Evolutionary conservation across 2,113 vertebrate genomes (phyloP), one percentile per base, ranked within the genome.

Genomic region (Synchiropus splendidus): DNA sequence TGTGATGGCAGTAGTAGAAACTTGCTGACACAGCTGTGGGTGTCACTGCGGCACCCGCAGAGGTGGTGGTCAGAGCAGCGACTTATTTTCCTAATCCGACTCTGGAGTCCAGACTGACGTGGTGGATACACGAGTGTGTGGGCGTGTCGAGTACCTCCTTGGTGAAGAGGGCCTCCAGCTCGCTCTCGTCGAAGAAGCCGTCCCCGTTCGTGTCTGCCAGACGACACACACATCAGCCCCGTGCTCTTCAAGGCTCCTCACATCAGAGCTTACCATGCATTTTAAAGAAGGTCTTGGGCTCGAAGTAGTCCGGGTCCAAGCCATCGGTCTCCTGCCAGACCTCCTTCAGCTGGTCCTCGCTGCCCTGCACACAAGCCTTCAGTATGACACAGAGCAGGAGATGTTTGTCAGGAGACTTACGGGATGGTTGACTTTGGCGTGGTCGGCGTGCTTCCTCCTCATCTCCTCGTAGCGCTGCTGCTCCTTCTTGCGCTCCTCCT

Each of bases 251-350:
- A 35, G 14, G n/a, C 2, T 13, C 2, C 12, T 14, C 34, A 36
- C 34, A 36, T 36, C 12, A 36, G n/a, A n/a, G n/a, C 36, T 89
- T 88, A 95, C 92, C 93, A 1, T 97, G 92, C 60, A 96, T 80
- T 66, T 86, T 94, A 83, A 97, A 96, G 81, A 96, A 97, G 39
- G 92, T 97, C 83, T 89, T 97, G 41, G 92, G 86, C 51, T 95
- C 81, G 76, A 96, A 97, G 63, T 92, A 86, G 37, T 86, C 82
- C 45, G 91, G 90, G 65, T 94, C 92, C 70, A 97, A 75, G 54
- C 91, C 90, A 52, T 96, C 92, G 21, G 88, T 43, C 66, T 96
- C 90, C 74, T 92, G 77, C 93, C 93, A 97, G 17, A 97, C 93
- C 68, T 97, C 90, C 70, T 93, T 95, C 51, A 97, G 78, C 72